phyloP scores from a whole-genome alignment of 2,888 invertebrate genomes.

The Acheta domesticus region DNA sequence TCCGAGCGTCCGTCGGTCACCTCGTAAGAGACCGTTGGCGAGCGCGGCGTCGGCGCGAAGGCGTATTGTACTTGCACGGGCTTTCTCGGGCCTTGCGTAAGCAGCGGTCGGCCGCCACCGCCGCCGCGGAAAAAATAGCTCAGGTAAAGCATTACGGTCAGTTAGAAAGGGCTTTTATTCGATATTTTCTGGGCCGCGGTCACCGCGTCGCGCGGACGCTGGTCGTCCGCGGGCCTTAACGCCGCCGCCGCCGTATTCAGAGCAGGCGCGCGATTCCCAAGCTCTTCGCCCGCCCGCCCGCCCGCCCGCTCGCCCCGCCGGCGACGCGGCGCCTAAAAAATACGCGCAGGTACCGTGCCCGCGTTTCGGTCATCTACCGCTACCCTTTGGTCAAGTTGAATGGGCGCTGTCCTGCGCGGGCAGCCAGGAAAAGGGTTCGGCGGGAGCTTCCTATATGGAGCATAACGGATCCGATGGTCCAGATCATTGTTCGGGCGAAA shows the following conservation, averaged over 20 bases:
- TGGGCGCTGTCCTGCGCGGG: not conserved
- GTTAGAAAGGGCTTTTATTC: not conserved
- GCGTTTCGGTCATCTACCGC: not conserved
- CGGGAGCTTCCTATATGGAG: not conserved
- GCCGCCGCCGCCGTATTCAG: not conserved
- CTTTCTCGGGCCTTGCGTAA: not conserved
- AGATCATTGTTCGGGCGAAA: not conserved
- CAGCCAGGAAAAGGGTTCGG: not conserved
- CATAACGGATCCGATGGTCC: constrained; percentile 2
- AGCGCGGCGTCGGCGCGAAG: not conserved
- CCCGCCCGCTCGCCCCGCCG: not conserved
- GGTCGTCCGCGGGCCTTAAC: not conserved
- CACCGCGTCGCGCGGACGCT: not conserved
- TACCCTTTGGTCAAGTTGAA: not conserved
- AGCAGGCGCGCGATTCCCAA: not conserved
- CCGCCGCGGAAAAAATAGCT: not conserved
- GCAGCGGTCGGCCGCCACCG: not conserved
- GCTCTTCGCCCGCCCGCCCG: not conserved
- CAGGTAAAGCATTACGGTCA: not conserved
- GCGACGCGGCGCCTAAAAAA: not conserved
- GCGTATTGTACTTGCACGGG: not conserved
- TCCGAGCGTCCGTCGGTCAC: not conserved
- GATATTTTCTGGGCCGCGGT: constrained; percentile 18
- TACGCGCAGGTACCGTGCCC: not conserved
- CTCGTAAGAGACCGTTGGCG: not conserved